A percentile compares a stretch with the other conserved stretches of the same genome.
These are phyloP conservation scores for Holacanthus passer DNA, from an alignment of 2,113 vertebrate species.

Conservation along the genomic window DNA sequence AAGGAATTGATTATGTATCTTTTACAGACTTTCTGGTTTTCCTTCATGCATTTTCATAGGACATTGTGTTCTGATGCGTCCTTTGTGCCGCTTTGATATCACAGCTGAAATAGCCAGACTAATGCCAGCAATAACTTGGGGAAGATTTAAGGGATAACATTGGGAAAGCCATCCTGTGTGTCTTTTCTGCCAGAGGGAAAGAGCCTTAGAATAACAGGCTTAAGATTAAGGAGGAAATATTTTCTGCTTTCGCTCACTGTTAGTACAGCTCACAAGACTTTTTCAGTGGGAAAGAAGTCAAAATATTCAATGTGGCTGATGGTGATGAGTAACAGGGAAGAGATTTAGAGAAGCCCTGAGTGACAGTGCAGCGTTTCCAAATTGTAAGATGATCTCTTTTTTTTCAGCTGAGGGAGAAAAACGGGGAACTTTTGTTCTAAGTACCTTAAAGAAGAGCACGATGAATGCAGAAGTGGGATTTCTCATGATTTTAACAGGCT, in stretches of 20 bases:
- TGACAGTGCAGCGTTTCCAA: constrained; percentile 39
- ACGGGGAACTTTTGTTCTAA: constrained; percentile 11
- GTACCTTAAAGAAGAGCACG: neutral
- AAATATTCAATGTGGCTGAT: constrained; percentile 56
- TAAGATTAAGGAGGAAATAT: constrained; percentile 71
- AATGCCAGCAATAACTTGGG: constrained; percentile 75
- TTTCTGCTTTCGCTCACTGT: constrained; percentile 63
- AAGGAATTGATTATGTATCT: constrained; percentile 44
- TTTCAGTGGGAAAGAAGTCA: constrained; percentile 51
- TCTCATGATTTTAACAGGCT: constrained; percentile 7
- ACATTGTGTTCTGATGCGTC: constrained; percentile 66
- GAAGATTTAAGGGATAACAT: constrained; percentile 74
- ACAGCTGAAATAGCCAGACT: constrained; percentile 71
- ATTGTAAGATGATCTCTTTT: constrained; percentile 46
- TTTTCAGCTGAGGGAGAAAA: neutral
- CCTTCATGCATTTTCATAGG: constrained; percentile 49
- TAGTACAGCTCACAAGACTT: constrained; percentile 50
- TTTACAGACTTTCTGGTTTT: constrained; percentile 44
- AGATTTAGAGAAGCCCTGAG: constrained; percentile 27
- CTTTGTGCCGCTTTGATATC: constrained; percentile 67
- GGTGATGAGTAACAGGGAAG: constrained; percentile 36
- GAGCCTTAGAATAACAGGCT: constrained; percentile 67
- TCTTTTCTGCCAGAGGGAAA: constrained; percentile 64
- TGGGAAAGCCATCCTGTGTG: constrained; percentile 66
- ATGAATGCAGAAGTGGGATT: neutral